Conservation (phyloP, 2,888 invertebrate genomes). For the Yponomeuta malinellus region DNA sequence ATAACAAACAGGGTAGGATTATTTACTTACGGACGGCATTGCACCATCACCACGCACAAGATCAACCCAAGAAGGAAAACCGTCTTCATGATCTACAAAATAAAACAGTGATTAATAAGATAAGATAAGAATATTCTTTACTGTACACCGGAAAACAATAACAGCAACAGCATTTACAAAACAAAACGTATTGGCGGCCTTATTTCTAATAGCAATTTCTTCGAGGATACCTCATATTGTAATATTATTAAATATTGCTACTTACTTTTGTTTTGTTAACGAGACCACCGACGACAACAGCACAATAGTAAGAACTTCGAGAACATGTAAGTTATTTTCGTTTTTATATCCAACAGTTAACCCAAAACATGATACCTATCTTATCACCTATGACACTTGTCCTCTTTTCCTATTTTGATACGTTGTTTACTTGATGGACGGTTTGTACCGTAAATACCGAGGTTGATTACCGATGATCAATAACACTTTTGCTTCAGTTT, state of each 20-base stretch:
- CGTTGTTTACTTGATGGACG: neutral
- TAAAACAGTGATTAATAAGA: neutral
- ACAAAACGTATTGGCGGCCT: too few relatives aligned
- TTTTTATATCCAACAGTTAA: neutral
- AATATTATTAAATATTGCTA: neutral
- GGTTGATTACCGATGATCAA: too few relatives aligned
- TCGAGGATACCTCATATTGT: too few relatives aligned
- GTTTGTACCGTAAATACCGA: neutral
- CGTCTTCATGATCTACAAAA: slow-evolving; percentile 18
- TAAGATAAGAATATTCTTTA: neutral
- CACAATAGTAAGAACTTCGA: neutral
- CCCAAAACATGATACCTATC: neutral
- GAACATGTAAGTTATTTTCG: neutral
- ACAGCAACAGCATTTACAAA: too few relatives aligned
- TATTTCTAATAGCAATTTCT: too few relatives aligned
- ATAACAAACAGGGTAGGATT: too few relatives aligned
- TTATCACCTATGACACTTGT: slow-evolving; percentile 5
- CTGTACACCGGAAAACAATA: too few relatives aligned
- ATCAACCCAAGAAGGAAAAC: slow-evolving; percentile 14
- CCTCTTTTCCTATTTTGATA: slow-evolving; percentile 3
- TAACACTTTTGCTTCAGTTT: too few relatives aligned
- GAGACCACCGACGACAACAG: neutral
- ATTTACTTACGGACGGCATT: slow-evolving; percentile 17
- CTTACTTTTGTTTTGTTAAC: neutral
- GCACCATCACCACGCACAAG: slow-evolving; percentile 15